A percentile compares a stretch with the other conserved stretches of the same genome.
Conservation (phyloP, 2,113 vertebrate genomes). For the Mionectes macconnelli region DNA sequence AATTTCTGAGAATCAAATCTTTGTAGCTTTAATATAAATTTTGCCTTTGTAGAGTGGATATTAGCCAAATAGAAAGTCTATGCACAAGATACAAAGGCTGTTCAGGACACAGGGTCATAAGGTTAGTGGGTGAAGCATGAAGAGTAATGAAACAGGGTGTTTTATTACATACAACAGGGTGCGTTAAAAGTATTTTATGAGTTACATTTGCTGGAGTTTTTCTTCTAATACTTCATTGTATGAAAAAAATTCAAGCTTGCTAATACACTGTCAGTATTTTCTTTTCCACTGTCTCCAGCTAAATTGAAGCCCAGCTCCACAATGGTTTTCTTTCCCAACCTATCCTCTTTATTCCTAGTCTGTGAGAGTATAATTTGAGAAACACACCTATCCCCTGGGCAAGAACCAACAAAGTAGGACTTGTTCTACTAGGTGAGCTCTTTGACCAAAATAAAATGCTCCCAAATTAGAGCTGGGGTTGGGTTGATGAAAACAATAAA, state of each 20-base stretch:
- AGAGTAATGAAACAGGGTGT: neutral
- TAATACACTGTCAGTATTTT: neutral
- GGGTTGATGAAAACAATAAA: neutral
- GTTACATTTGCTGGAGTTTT: neutral
- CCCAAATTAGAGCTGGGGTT: neutral
- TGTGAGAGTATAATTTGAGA: conserved; percentile 11
- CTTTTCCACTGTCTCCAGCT: neutral
- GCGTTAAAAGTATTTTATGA: neutral
- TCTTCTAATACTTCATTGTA: neutral
- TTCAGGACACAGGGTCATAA: neutral
- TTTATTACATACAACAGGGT: neutral
- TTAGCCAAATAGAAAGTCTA: neutral
- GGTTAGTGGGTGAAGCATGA: neutral
- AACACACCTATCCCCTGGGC: conserved; percentile 36
- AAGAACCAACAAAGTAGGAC: conserved; percentile 11
- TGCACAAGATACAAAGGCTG: neutral
- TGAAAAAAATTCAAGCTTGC: neutral
- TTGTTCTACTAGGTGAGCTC: conserved; percentile 25
- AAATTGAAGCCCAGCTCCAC: neutral
- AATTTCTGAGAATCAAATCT: neutral
- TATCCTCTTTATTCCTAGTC: neutral
- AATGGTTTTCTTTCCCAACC: neutral
- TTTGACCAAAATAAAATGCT: conserved; percentile 22
- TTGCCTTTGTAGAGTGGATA: neutral
- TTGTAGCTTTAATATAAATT: neutral